These are phyloP conservation scores for Typhlichthys eigenmanni DNA, from an alignment of 2,797 vertebrate species.

Conservation along the genomic window DNA sequence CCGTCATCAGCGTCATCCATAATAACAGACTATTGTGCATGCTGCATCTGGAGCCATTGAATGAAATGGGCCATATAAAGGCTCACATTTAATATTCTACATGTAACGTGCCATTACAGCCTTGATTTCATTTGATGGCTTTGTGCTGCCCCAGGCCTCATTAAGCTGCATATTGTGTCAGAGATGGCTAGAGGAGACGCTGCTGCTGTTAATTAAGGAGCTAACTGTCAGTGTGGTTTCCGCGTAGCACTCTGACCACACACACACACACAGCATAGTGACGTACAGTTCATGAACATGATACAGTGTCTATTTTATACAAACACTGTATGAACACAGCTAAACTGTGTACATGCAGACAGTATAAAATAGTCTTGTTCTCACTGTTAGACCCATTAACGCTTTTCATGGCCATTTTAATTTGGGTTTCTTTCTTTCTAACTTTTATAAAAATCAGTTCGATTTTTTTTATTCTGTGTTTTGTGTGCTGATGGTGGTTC, in stretches of 20 bases:
- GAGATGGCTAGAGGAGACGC: conserved; percentile 29
- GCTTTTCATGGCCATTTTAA: conserved; percentile 20
- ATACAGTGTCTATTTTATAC: too few relatives aligned
- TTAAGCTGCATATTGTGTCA: conserved; percentile 48
- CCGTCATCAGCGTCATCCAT: conserved; percentile 15
- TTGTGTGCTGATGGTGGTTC: too few relatives aligned
- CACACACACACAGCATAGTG: not conserved
- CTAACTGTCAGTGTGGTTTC: conserved; percentile 7
- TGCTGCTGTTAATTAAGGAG: conserved; percentile 51
- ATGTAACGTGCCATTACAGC: conserved; percentile 39
- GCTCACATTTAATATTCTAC: conserved; percentile 49
- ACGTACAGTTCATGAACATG: not conserved
- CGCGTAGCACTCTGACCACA: too few relatives aligned
- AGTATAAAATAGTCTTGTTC: not conserved
- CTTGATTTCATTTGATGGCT: conserved; percentile 61
- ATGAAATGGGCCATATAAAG: conserved; percentile 40
- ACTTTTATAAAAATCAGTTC: too few relatives aligned
- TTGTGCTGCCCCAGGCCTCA: conserved; percentile 55
- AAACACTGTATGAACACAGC: conserved; percentile 18
- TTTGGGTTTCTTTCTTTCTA: not conserved
- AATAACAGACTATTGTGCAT: conserved; percentile 19
- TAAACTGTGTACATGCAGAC: conserved; percentile 35
- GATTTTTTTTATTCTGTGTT: too few relatives aligned
- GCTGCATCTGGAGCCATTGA: conserved; percentile 46
- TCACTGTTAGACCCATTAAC: conserved; percentile 24